Evolutionary conservation across 1,140 invertebrate species (phyloP).

Genomic region (Brachionus calyciflorus): DNA sequence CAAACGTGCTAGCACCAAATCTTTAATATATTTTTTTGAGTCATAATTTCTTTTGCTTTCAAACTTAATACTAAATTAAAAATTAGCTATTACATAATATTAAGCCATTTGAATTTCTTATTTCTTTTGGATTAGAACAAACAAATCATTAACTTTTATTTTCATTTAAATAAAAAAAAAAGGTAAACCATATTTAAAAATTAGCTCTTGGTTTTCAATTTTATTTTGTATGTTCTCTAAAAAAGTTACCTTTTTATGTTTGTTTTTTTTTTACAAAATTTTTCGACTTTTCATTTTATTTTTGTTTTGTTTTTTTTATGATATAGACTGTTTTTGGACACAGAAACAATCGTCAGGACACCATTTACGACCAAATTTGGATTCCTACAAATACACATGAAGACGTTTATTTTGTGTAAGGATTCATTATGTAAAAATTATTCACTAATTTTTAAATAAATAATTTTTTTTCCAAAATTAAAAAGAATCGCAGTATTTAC

Average conservation of each 20-base stretch:
- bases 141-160: slow-evolving; percentile 43
- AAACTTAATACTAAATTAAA: slow-evolving; percentile 14
- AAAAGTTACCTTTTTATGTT: no score
- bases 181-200: slow-evolving; percentile 1
- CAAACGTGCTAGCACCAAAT: not conserved
- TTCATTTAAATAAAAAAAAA: not conserved
- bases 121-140: slow-evolving; percentile 1
- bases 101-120: not conserved
- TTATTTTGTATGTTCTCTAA: no score
- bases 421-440: not conserved
- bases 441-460: not conserved
- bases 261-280: not conserved
- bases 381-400: slow-evolving; percentile 23
- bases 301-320: no score
- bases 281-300: no score
- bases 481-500: slow-evolving; percentile 43
- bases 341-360: slow-evolving; percentile 23
- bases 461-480: not conserved
- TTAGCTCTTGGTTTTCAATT: slow-evolving; percentile 15
- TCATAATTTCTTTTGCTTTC: not conserved
- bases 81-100: slow-evolving; percentile 23
- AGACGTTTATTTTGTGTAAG: slow-evolving; percentile 46
- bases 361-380: slow-evolving; percentile 37
- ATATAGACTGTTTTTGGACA: slow-evolving; percentile 41
- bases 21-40: not conserved